These are phyloP conservation scores for Solea solea DNA, from an alignment of 2,113 vertebrate species.

Conservation along the genomic window DNA sequence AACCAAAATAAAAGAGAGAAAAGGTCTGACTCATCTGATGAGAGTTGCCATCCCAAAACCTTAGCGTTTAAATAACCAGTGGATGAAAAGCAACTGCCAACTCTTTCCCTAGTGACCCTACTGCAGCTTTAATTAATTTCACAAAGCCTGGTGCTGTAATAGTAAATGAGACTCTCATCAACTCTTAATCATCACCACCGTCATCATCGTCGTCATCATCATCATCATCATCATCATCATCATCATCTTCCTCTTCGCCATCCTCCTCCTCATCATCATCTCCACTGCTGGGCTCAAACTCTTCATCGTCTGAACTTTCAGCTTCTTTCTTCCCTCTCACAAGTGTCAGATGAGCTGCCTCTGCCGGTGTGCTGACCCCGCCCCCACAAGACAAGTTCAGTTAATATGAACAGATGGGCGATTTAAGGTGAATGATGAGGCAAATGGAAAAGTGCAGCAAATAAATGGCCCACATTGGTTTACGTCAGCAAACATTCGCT, in stretches of 20 bases:
- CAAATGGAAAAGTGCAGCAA: too few relatives aligned
- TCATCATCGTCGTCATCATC: slow-evolving; percentile 13
- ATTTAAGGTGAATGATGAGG: too few relatives aligned
- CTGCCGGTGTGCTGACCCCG: slow-evolving; percentile 46
- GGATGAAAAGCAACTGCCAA: too few relatives aligned
- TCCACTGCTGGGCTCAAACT: slow-evolving; percentile 51
- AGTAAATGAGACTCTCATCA: slow-evolving; percentile 12
- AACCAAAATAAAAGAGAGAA: too few relatives aligned
- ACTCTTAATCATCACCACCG: slow-evolving; percentile 3
- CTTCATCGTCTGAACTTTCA: slow-evolving; percentile 57
- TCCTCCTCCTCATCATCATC: slow-evolving; percentile 47
- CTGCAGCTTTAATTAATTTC: too few relatives aligned
- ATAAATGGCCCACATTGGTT: slow-evolving; percentile 8
- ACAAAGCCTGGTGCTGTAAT: too few relatives aligned
- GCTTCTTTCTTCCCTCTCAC: slow-evolving; percentile 17
- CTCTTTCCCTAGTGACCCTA: too few relatives aligned
- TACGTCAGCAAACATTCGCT: not conserved
- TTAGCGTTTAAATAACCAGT: too few relatives aligned
- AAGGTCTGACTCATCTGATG: too few relatives aligned
- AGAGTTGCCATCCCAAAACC: too few relatives aligned
- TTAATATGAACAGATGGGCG: not conserved
- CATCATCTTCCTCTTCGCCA: not conserved
- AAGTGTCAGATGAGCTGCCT: slow-evolving; percentile 54
- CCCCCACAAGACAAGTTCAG: slow-evolving; percentile 10
- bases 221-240: slow-evolving; percentile 19